Base-by-base conservation (phyloP, 2,797 vertebrate genomes). In the Pangasius larnaudii region DNA sequence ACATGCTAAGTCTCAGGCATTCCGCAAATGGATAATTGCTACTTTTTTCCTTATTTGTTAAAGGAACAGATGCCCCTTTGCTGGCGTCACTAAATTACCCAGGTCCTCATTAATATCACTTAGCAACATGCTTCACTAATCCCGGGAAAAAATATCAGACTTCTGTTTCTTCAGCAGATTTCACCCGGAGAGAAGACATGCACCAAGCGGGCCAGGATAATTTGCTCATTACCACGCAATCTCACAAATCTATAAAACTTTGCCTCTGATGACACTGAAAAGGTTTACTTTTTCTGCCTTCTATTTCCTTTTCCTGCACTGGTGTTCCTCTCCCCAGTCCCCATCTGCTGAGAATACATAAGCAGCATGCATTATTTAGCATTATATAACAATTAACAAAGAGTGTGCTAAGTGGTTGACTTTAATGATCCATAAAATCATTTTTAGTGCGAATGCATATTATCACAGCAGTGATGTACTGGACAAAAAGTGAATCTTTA, bases 351-450 rank as follows among this genome's bases (percentile, higher is more conserved):
- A 90, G 83, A 88, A 86, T 85, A 80, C 51, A 85, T 90, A 88
- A 90, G 88, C 74, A 72, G 81, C 83, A 85, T 74, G 88, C 67
- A 88, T 88, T 88, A 88, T 88, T 85, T 88, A 81, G 90, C 91
- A 91, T 90, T 91, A 90, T 90, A 90, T 92, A 90, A 87, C 89
- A 91, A 92, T 93, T 93, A 92, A 84, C 87, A 19, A 87, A 88
- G 88, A 90, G 87, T 86, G 81, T 90, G 91, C 89, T 90, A 90
- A 90, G 86, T 89, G 88, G 86, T 85, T 89, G 88, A 92, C 90
- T 92, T 91, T 92, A 92, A 93, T 90, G 85, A 92, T 86, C 78
- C 89, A 89, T 91, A 91, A 90, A 90, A 74, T 89, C 53, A 61
- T 85, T 85, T 91, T 92, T 91, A 84, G 83, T 74, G 85, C 36